phyloP scores from a whole-genome alignment of 2,113 vertebrate species.

The Theristicus caerulescens region DNA sequence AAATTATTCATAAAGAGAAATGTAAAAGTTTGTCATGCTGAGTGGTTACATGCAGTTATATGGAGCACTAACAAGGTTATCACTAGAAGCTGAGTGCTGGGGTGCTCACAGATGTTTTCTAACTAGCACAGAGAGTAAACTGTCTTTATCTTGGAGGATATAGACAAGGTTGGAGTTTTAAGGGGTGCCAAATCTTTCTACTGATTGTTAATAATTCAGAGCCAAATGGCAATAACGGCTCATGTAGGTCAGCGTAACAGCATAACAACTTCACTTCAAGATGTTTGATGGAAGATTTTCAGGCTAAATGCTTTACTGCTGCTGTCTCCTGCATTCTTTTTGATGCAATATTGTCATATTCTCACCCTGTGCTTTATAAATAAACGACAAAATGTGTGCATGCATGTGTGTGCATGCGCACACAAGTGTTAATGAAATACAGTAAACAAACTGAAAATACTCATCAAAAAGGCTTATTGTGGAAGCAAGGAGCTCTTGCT shows the following conservation, averaged over 20 bases:
- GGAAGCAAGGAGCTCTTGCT: slow-evolving; percentile 27
- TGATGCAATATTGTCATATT: slow-evolving; percentile 42
- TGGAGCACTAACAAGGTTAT: slow-evolving; percentile 79
- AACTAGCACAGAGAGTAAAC: slow-evolving; percentile 64
- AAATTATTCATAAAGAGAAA: slow-evolving; percentile 87
- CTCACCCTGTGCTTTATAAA: slow-evolving; percentile 42
- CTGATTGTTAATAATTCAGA: slow-evolving; percentile 79
- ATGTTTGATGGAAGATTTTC: slow-evolving; percentile 60
- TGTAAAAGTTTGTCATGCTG: slow-evolving; percentile 76
- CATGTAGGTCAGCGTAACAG: slow-evolving; percentile 68
- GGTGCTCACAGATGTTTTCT: slow-evolving; percentile 71
- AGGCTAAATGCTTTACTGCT: slow-evolving; percentile 51
- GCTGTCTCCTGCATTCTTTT: slow-evolving; percentile 58
- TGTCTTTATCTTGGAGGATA: slow-evolving; percentile 64
- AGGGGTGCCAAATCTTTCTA: slow-evolving; percentile 71
- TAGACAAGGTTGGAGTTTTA: slow-evolving; percentile 64
- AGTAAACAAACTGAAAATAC: slow-evolving; percentile 25
- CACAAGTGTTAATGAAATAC: neutral
- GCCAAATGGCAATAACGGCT: slow-evolving; percentile 69
- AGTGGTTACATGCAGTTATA: slow-evolving; percentile 78
- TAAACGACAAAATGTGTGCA: neutral
- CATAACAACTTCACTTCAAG: slow-evolving; percentile 55
- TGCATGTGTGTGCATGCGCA: neutral
- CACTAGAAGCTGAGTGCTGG: slow-evolving; percentile 69
- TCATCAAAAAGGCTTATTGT: neutral